Percentiles rank a stretch among this genome's conserved stretches.
These are phyloP conservation scores for Speoplatyrhinus poulsoni DNA, from an alignment of 2,113 vertebrate genomes.

Conservation along the genomic window DNA sequence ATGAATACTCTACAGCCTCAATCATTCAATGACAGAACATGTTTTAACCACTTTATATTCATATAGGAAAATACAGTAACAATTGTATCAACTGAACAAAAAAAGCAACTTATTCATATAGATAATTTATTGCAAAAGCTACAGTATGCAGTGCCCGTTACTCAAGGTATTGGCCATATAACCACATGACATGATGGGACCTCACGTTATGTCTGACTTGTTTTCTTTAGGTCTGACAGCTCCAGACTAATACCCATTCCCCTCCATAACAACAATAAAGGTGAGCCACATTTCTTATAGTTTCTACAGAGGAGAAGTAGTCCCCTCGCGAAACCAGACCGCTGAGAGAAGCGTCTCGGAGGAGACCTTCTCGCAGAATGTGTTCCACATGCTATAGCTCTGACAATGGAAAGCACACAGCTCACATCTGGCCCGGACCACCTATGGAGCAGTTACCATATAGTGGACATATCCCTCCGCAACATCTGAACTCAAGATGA, in stretches of 20 bases:
- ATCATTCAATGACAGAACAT: too few relatives aligned
- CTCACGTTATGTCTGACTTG: conserved; percentile 13
- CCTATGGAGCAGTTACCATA: conserved; percentile 37
- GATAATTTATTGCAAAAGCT: not conserved
- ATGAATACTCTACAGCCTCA: not conserved
- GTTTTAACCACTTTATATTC: too few relatives aligned
- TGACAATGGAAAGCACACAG: conserved; percentile 48
- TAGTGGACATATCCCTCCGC: conserved; percentile 47
- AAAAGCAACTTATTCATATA: too few relatives aligned
- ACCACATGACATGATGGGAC: not conserved
- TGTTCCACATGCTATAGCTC: conserved; percentile 65
- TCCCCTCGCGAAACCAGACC: conserved; percentile 39
- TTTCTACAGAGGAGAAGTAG: conserved; percentile 28
- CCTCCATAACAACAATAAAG: conserved; percentile 25
- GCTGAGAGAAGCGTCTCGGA: conserved; percentile 42
- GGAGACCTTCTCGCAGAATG: conserved; percentile 51
- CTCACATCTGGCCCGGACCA: conserved; percentile 70
- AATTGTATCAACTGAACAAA: too few relatives aligned
- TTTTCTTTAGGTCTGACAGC: not conserved
- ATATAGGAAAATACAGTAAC: too few relatives aligned
- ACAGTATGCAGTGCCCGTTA: not conserved
- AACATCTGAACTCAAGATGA: conserved; percentile 18
- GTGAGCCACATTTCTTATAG: conserved; percentile 54
- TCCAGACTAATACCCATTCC: conserved; percentile 17
- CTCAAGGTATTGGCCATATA: conserved; percentile 1